Percentiles rank a stretch among this genome's conserved stretches.
Evolutionary conservation across 2,888 invertebrate species (phyloP).

Genomic region (Lysandra coridon): DNA sequence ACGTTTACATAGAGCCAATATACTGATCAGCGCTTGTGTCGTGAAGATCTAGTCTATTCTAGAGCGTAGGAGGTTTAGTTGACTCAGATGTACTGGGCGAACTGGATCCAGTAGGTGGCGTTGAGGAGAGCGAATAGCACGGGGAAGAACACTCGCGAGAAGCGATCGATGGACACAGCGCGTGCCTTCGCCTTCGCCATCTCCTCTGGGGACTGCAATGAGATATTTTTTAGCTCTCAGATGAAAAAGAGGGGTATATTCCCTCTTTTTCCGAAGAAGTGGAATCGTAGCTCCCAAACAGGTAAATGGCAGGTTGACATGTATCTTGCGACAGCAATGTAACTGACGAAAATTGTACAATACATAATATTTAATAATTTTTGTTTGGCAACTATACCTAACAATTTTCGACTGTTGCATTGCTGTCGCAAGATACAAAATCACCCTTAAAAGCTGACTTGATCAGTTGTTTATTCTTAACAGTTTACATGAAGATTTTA

Average conservation of each 20-base stretch:
- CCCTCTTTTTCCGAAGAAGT: no score
- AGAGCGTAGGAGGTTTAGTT: constrained; percentile 27
- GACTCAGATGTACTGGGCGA: constrained; percentile 79
- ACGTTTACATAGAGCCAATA: neutral
- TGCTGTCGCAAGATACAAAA: no score
- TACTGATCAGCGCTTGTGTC: constrained; percentile 9
- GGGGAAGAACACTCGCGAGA: constrained; percentile 93
- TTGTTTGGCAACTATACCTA: no score
- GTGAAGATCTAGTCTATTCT: neutral
- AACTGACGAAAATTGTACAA: no score
- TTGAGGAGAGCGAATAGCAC: constrained; percentile 93
- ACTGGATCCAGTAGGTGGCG: constrained; percentile 93
- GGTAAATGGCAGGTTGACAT: no score
- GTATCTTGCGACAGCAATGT: no score
- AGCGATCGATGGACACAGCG: constrained; percentile 91
- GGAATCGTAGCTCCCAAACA: neutral
- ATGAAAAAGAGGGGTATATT: no score
- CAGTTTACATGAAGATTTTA: constrained; percentile 39
- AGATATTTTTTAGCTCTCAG: neutral
- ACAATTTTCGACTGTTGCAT: no score
- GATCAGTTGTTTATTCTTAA: no score
- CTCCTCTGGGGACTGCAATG: constrained; percentile 67
- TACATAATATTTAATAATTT: no score
- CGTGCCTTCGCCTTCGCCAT: constrained; percentile 67
- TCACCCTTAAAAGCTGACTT: no score